A percentile compares a stretch with the other conserved stretches of the same genome.
These are phyloP conservation scores for Eumacrocentrus americanus DNA, from an alignment of 2,888 invertebrate species.

Conservation along the genomic window DNA sequence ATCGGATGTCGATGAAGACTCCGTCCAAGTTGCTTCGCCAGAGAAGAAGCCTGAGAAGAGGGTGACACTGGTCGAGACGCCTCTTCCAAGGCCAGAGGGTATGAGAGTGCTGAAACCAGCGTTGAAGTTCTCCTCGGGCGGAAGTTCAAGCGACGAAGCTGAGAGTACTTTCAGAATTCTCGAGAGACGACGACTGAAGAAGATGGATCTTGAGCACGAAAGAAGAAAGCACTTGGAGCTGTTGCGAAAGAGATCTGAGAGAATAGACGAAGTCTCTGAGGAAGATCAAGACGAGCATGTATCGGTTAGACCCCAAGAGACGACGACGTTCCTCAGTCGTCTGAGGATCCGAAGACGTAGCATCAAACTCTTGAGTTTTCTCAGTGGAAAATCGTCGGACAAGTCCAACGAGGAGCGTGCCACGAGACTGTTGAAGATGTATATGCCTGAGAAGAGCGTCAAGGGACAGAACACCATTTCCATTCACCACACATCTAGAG, in stretches of 20 bases:
- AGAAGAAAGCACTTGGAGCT: constrained; percentile 43
- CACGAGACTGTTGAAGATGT: constrained; percentile 50
- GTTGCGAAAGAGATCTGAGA: constrained; percentile 49
- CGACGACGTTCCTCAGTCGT: constrained; percentile 47
- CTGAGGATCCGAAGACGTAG: constrained; percentile 51
- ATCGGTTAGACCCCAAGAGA: constrained; percentile 44
- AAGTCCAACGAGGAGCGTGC: constrained; percentile 55
- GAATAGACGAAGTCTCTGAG: constrained; percentile 37
- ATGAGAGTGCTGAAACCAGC: constrained; percentile 12
- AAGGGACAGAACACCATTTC: constrained; percentile 54
- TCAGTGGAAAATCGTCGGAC: constrained; percentile 52
- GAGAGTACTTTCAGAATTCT: constrained; percentile 2
- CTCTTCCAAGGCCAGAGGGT: not conserved
- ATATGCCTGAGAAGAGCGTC: constrained; percentile 50
- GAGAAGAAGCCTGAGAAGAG: constrained; percentile 7
- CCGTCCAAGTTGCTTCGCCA: constrained; percentile 13
- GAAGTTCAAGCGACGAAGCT: constrained; percentile 1
- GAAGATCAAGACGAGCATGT: constrained; percentile 42
- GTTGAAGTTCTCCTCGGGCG: constrained; percentile 1
- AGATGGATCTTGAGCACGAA: constrained; percentile 43
- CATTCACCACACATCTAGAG: constrained; percentile 56
- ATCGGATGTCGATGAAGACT: constrained; percentile 37
- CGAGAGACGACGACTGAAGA: constrained; percentile 34
- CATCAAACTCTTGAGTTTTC: constrained; percentile 53
- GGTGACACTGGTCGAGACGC: constrained; percentile 19